A percentile compares a stretch with the other conserved stretches of the same genome.
Evolutionary conservation across 2,888 invertebrate species (phyloP).

Genomic region (Clitarchus hookeri): DNA sequence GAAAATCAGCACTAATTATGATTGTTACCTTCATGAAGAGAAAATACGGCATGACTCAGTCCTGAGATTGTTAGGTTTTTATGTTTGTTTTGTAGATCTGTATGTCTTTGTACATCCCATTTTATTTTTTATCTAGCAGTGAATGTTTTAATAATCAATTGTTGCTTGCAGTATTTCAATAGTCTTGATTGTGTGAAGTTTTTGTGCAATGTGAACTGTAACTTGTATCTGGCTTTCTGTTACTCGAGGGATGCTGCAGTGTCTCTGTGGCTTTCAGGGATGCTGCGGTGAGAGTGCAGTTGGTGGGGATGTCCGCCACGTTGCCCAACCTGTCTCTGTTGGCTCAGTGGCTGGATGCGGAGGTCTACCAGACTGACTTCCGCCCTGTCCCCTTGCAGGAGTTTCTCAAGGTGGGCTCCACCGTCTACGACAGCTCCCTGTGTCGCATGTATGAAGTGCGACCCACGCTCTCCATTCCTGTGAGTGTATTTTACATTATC

Average conservation of each 20-base stretch:
- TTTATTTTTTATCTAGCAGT: no score
- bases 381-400: constrained; percentile 89
- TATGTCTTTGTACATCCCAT: no score
- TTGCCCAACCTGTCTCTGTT: constrained; percentile 84
- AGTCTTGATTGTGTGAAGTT: no score
- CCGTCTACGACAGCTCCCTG: constrained; percentile 53
- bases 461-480: background rate
- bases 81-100: no score
- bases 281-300: constrained; percentile 70
- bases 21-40: no score
- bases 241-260: background rate
- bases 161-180: no score
- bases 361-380: constrained; percentile 83
- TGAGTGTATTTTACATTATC: background rate
- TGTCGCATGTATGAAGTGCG: constrained; percentile 41
- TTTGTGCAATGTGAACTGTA: no score
- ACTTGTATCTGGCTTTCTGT: background rate
- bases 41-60: no score
- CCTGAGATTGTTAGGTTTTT: no score
- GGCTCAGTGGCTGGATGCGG: constrained; percentile 87
- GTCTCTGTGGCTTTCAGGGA: constrained; percentile 53
- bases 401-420: constrained; percentile 71
- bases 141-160: no score
- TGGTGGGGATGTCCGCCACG: constrained; percentile 98
- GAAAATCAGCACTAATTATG: no score